phyloP scores from a whole-genome alignment of 2,888 invertebrate genomes.

The Morpho helenor region DNA sequence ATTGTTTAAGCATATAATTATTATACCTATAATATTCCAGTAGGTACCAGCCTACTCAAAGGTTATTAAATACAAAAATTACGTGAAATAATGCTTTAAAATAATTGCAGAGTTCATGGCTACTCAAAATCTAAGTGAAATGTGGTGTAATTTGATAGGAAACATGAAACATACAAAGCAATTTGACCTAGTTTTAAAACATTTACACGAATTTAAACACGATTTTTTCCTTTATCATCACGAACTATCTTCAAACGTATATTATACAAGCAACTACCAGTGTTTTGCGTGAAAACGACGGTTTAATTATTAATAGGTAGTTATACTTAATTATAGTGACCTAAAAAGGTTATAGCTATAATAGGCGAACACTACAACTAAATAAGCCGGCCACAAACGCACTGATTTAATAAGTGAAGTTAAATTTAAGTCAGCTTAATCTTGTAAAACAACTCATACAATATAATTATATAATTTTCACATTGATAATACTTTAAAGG shows the following conservation, averaged over 20 bases:
- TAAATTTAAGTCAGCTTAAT: too few relatives aligned
- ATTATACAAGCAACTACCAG: constrained; percentile 23
- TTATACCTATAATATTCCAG: too few relatives aligned
- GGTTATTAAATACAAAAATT: too few relatives aligned
- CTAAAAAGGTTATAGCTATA: constrained; percentile 40
- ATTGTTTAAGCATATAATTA: too few relatives aligned
- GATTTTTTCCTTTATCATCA: constrained; percentile 21
- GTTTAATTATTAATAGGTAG: constrained; percentile 35
- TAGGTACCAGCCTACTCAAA: too few relatives aligned
- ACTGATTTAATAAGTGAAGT: neutral
- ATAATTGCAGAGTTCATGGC: constrained; percentile 3
- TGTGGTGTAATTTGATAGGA: constrained; percentile 1
- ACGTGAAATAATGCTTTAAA: too few relatives aligned
- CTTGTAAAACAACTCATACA: too few relatives aligned
- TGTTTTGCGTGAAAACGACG: constrained; percentile 31
- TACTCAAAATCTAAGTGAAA: neutral
- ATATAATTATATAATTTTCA: too few relatives aligned
- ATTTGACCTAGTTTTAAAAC: constrained; percentile 20
- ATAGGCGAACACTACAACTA: constrained; percentile 2
- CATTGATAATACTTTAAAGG: too few relatives aligned
- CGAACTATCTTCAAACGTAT: constrained; percentile 21
- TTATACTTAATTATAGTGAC: constrained; percentile 39
- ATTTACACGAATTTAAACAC: constrained; percentile 1
- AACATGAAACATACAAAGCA: constrained; percentile 2
- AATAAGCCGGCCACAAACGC: neutral